A percentile compares a stretch with the other conserved stretches of the same genome.
Evolutionary conservation across 2,888 invertebrate species (phyloP).

Genomic region (Nasonovia ribisnigri): DNA sequence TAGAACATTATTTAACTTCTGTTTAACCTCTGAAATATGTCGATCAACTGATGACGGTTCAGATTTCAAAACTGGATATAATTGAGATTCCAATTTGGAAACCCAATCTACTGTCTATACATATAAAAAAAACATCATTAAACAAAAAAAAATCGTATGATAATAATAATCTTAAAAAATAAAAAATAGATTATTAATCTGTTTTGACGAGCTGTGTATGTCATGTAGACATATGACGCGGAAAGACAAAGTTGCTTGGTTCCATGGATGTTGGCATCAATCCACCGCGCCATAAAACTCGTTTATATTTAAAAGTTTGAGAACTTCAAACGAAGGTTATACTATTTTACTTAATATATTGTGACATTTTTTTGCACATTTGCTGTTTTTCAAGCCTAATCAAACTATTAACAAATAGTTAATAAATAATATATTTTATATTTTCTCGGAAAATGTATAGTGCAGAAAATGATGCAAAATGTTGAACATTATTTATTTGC

Average conservation of each 20-base stretch:
- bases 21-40: slow-evolving; percentile 74
- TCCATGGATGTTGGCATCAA: slow-evolving; percentile 45
- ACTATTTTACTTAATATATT: slow-evolving; percentile 46
- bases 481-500: background rate
- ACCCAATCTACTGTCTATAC: slow-evolving; percentile 78
- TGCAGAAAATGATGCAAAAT: background rate
- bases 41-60: slow-evolving; percentile 75
- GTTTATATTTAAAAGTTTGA: slow-evolving; percentile 59
- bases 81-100: slow-evolving; percentile 78
- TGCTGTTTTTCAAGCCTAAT: background rate
- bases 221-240: slow-evolving; percentile 37
- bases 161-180: slow-evolving; percentile 22
- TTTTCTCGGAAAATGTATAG: background rate
- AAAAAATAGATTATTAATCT: slow-evolving; percentile 47
- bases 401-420: slow-evolving; percentile 10
- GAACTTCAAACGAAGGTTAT: slow-evolving; percentile 46
- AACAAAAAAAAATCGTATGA: background rate
- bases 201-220: slow-evolving; percentile 38
- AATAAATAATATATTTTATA: background rate
- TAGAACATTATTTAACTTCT: slow-evolving; percentile 74
- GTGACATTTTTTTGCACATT: slow-evolving; percentile 19
- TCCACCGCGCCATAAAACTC: slow-evolving; percentile 48
- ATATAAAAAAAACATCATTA: slow-evolving; percentile 43
- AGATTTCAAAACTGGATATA: slow-evolving; percentile 82
- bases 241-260: slow-evolving; percentile 40